Evolutionary conservation across 1,140 invertebrate genomes (phyloP), one percentile per base, ranked within the genome.

Genomic region (Sminthurides bifidus): DNA sequence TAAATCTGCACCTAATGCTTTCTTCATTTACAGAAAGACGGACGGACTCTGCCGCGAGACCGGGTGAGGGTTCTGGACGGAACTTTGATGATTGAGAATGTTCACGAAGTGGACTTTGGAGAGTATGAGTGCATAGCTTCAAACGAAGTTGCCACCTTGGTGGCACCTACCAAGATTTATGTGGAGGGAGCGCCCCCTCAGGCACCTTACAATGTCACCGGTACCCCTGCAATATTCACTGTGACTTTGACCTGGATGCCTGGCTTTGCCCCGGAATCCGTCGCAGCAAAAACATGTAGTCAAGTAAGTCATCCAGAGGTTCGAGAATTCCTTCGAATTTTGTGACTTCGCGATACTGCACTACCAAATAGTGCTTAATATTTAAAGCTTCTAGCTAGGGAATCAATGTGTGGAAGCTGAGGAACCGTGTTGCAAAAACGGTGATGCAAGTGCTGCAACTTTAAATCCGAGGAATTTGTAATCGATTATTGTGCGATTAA

Each of bases 131-230:
- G 93, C 72, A 82, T 94, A 50, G 88, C 89, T 3, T 83, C 82
- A 54, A 97, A 96, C 72, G 90, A 94, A 74, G 87, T 95, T 55
- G 90, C 91, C 38, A 93, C 89, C 1, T 84, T 96, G 67, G 83
- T 92, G 30, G 81, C 85, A 4, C 79, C 83, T 40, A 93, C 92
- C 17, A 85, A 92, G 67, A 75, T 98, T 45, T 86, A 93, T 56
- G 86, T 96, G 52, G 90, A 95, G 38, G 91, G 88, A 51, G 95
- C 92, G 2, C 91, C 93, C 68, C 92, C 92, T 3, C 92, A 96
- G 71, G 90, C 92, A 29, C 92, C 93, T 1, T 91, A 90, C 75
- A 95, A 97, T 72, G 79, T 97, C 17, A 83, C 86, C 2, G 85
- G 87, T 1, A 81, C 80, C 46, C 83, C 91, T 29, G 84, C 84